These are phyloP conservation scores for Sipha flava DNA, from an alignment of 1,140 invertebrate species.

Conservation along the genomic window DNA sequence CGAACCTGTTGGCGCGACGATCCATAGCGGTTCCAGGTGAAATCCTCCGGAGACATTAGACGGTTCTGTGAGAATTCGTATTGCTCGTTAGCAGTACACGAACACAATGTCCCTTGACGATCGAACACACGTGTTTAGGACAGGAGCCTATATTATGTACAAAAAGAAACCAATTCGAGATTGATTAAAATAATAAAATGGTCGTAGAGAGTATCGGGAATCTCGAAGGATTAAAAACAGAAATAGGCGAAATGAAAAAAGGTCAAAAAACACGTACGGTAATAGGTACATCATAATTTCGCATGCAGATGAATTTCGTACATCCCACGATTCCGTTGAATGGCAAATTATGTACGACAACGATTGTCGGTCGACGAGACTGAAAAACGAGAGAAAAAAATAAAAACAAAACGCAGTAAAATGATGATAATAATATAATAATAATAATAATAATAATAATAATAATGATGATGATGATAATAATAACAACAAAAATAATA, in stretches of 20 bases:
- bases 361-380: background rate
- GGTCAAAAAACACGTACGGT: too few relatives aligned
- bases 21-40: constrained; percentile 17
- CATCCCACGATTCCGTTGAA: background rate
- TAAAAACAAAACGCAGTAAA: background rate
- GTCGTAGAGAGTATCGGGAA: too few relatives aligned
- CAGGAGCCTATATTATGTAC: too few relatives aligned
- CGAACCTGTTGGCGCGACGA: constrained; percentile 2
- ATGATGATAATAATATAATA: background rate
- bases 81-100: background rate
- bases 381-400: background rate
- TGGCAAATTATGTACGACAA: too few relatives aligned
- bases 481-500: background rate
- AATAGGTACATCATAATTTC: too few relatives aligned
- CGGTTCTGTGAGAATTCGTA: background rate
- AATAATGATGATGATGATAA: background rate
- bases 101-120: too few relatives aligned
- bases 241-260: too few relatives aligned
- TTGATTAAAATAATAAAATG: too few relatives aligned
- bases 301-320: too few relatives aligned
- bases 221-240: too few relatives aligned
- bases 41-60: background rate
- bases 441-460: background rate
- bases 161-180: too few relatives aligned
- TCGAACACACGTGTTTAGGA: background rate